Conservation (phyloP, 2,797 vertebrate genomes). For the Chaenodraco wilsoni region DNA sequence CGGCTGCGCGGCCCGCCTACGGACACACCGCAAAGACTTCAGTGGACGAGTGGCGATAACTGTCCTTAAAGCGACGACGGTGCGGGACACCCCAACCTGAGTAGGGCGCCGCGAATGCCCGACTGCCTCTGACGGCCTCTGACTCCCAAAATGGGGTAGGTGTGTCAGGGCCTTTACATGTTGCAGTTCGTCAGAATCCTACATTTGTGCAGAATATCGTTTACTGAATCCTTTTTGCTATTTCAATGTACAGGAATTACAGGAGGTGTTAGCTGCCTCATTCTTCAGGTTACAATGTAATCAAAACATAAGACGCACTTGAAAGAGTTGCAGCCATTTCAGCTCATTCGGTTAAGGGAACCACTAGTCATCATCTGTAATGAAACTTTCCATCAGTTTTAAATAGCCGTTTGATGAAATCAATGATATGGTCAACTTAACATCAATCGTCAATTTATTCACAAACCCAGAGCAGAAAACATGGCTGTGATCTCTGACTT, state of each 20-base stretch:
- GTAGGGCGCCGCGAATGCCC: no score
- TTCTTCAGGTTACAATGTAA: background rate
- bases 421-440: background rate
- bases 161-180: background rate
- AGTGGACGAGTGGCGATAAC: no score
- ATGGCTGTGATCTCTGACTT: background rate
- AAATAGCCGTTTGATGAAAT: background rate
- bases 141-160: no score
- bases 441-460: background rate
- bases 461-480: background rate
- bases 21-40: no score
- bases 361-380: background rate
- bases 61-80: no score
- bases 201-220: background rate
- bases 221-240: background rate
- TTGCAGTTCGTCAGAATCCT: background rate
- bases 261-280: background rate
- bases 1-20: no score
- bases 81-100: no score
- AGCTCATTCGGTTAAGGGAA: background rate
- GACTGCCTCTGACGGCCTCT: no score
- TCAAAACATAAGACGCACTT: no score
- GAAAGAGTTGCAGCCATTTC: background rate
- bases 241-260: background rate
- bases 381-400: slow-evolving; percentile 1